Base-by-base conservation (phyloP, 92 coral and sea anemone genomes). In the Hydrozoanthus gracilis region DNA sequence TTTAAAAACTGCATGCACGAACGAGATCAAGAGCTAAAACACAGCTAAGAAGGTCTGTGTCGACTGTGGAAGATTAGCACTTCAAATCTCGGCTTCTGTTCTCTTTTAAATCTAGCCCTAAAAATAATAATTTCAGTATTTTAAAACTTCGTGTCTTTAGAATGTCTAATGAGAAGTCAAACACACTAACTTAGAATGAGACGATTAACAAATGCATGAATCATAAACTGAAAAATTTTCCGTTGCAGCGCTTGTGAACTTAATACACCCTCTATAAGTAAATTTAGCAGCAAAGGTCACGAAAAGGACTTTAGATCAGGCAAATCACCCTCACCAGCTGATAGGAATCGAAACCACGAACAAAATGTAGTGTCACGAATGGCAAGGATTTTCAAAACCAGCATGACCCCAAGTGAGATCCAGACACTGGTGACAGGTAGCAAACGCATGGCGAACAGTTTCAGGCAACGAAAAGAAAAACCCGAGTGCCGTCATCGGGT, bases 311-410 rank as follows among this genome's bases (percentile, higher is more conserved):
- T 67, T 80, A 14, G 75, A 80, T 65, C 74, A 66, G 85, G 85
- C 85, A 80, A 80, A 64, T 80, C 85, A 65, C 85, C 85, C 85
- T 65, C 44, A 89, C 73, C 74, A 44, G 49, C 61, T 75, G 88
- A 54, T 76, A 76, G 83, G 87, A 51, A 87, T 88, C n/a, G 66
- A 80, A 88, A 87, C 77, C 90, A 86, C 87, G 92, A 90, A 80
- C 56, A 79, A 51, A 78, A 79, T 86, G 90, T 73, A 58, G 52
- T 90, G 93, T 90, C 93, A 90, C 93, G 93, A 90, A 90, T 82
- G 15, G 80, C 68, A 56, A 35, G n/a, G 44, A 69, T 39, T 82
- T 71, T n/a, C 39, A 27, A 27, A 80, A n/a, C 85, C 73, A 80
- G 49, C 18, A 47, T 80, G 85, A 88, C 92, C 93, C 93, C 91